phyloP scores from a whole-genome alignment of 2,797 vertebrate genomes.

The Rhynchotus rufescens region DNA sequence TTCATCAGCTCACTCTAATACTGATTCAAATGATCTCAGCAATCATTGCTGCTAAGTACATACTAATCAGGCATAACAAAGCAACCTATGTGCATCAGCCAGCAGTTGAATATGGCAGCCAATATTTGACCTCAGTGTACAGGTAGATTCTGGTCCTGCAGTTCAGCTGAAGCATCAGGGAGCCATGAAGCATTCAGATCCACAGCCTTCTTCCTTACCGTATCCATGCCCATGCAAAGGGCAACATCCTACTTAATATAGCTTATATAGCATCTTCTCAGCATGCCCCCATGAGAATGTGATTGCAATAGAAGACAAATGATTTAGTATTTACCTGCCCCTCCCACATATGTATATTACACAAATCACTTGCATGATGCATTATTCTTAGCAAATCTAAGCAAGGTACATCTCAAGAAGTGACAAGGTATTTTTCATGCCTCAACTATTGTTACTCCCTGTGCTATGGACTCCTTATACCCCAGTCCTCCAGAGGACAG shows the following conservation, averaged over 20 bases:
- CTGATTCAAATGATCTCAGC: neutral
- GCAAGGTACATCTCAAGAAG: neutral
- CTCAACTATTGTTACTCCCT: neutral
- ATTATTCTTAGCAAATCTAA: neutral
- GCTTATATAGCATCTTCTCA: neutral
- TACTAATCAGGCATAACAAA: neutral
- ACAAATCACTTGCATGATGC: neutral
- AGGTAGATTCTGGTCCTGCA: neutral
- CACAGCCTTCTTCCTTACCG: neutral
- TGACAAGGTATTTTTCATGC: neutral
- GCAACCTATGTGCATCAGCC: neutral
- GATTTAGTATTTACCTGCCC: neutral
- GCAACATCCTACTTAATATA: neutral
- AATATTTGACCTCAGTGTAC: neutral
- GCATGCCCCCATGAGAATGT: neutral
- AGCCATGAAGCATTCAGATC: neutral
- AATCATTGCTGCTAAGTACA: neutral
- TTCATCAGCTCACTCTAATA: neutral
- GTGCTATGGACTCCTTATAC: neutral
- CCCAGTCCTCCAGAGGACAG: rapidly evolving
- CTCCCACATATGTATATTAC: neutral
- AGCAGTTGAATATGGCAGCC: neutral
- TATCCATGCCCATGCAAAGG: neutral
- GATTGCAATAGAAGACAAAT: neutral
- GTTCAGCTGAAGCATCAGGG: neutral